These are phyloP conservation scores for Orchestes rusci DNA, from an alignment of 2,888 invertebrate species.

Conservation along the genomic window DNA sequence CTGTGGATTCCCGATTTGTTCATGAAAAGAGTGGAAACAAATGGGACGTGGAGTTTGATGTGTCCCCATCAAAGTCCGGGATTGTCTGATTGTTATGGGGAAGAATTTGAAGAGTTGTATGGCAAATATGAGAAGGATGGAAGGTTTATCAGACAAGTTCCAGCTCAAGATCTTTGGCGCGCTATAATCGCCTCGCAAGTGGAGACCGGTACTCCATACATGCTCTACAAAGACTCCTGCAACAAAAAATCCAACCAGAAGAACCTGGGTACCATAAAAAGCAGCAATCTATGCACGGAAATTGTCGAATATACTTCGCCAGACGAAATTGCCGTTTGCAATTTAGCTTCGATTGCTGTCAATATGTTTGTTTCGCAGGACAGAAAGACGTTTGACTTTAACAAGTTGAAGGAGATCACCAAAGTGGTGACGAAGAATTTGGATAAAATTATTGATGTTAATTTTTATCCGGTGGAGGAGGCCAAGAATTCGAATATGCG, in stretches of 20 bases:
- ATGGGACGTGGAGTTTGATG: constrained; percentile 91
- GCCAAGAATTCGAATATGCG: constrained; percentile 80
- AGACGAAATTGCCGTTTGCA: constrained; percentile 96
- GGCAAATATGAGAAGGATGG: constrained; percentile 78
- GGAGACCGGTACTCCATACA: constrained; percentile 97
- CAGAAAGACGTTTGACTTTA: constrained; percentile 78
- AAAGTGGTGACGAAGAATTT: constrained; percentile 88
- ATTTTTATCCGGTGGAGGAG: constrained; percentile 91
- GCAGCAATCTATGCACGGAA: constrained; percentile 97
- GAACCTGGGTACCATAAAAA: constrained; percentile 96
- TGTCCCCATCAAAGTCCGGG: constrained; percentile 93
- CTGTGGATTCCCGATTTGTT: constrained; percentile 98
- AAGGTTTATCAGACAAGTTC: constrained; percentile 54
- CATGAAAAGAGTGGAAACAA: constrained; percentile 85
- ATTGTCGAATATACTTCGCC: constrained; percentile 89
- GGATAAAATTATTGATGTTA: constrained; percentile 95
- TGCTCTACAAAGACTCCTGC: constrained; percentile 94
- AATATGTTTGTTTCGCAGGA: constrained; percentile 82
- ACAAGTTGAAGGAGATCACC: constrained; percentile 76
- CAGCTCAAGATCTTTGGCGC: constrained; percentile 87
- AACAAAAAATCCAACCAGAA: constrained; percentile 97
- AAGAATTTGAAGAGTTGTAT: constrained; percentile 87
- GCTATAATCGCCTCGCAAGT: constrained; percentile 92
- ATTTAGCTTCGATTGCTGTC: constrained; percentile 93
- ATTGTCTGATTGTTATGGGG: constrained; percentile 87